Base-by-base conservation (phyloP, 2,113 vertebrate species). In the Leucosticte australis region DNA sequence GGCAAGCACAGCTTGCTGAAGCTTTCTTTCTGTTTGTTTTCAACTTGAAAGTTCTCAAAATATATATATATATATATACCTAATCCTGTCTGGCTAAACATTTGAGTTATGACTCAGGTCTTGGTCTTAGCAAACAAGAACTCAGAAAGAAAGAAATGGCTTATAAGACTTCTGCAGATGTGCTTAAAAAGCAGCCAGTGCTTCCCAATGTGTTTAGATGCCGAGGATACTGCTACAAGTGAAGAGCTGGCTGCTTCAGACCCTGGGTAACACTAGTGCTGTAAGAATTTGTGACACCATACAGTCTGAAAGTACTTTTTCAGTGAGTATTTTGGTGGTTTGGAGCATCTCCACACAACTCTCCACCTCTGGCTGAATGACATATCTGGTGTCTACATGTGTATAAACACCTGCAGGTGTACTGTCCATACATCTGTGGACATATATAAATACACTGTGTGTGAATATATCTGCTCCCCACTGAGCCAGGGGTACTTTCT, bases 341-440 rank as follows among this genome's bases (percentile, higher is more conserved):
- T 80, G 56, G 28, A 49, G 70, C 37, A 56, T 18, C 13, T 42
- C 53, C 33, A 15, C 9, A 19, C 0, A 6, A 57, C n/a, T 23
- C 10, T 39, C 5, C 39, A 11, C 22, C 47, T 79, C 62, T 39
- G 37, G 27, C 47, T 83, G 42, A 50, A 60, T 11, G 13, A 13
- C 28, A 9, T 12, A 17, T 0, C 22, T 20, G 37, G 16, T 22
- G 24, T 8, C 17, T 28, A 4, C 12, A 5, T 4, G 3, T 8
- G 11, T 14, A 5, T 1, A 5, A 13, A 8, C 19, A 21, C 5
- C 21, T 1, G 1, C 13, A 11, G 14, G 11, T 17, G 44, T 18
- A 6, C 27, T 33, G 23, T 26, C 10, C 1, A 0, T 12, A 28
- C 1, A 19, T 6, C 19, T 8, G 28, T 21, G 28, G 41, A 3